These are phyloP conservation scores for Chascanopsetta lugubris DNA, from an alignment of 2,113 vertebrate species.

Conservation along the genomic window DNA sequence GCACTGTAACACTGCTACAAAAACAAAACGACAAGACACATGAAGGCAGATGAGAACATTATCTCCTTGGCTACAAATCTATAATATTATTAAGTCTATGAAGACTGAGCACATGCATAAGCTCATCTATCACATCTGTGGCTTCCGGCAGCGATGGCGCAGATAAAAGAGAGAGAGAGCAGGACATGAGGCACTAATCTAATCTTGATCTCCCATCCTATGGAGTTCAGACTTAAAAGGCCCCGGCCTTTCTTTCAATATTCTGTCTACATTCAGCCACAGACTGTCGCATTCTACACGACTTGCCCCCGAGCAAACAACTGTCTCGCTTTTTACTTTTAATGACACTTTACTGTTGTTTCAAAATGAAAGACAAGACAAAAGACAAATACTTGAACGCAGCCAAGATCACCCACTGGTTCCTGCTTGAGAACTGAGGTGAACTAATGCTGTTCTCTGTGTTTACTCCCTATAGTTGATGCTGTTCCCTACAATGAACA, in stretches of 20 bases:
- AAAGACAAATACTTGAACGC: too few species aligned
- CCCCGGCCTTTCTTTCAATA: slow-evolving; percentile 17
- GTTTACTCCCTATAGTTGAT: too few species aligned
- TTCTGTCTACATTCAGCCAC: slow-evolving; percentile 17
- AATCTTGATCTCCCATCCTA: slow-evolving; percentile 24
- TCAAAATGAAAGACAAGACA: too few species aligned
- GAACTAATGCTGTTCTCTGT: too few species aligned
- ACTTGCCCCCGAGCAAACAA: not conserved
- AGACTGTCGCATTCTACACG: not conserved
- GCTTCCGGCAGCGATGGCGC: not conserved
- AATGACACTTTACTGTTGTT: not conserved
- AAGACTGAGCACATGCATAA: not conserved
- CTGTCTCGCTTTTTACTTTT: not conserved
- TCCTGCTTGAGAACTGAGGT: too few species aligned
- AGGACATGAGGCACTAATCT: slow-evolving; percentile 15
- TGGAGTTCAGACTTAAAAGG: slow-evolving; percentile 18
- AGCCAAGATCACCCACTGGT: too few species aligned
- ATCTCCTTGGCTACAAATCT: not conserved
- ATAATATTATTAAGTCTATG: not conserved
- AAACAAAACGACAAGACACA: too few species aligned
- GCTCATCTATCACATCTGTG: slow-evolving; percentile 9
- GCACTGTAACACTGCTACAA: too few species aligned
- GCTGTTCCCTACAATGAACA: too few species aligned
- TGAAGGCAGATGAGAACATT: not conserved
- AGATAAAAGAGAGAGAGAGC: slow-evolving; percentile 13